A percentile compares a stretch with the other conserved stretches of the same genome.
These are phyloP conservation scores for Macrosteles quadrilineatus DNA, from an alignment of 1,140 invertebrate genomes.

Conservation along the genomic window DNA sequence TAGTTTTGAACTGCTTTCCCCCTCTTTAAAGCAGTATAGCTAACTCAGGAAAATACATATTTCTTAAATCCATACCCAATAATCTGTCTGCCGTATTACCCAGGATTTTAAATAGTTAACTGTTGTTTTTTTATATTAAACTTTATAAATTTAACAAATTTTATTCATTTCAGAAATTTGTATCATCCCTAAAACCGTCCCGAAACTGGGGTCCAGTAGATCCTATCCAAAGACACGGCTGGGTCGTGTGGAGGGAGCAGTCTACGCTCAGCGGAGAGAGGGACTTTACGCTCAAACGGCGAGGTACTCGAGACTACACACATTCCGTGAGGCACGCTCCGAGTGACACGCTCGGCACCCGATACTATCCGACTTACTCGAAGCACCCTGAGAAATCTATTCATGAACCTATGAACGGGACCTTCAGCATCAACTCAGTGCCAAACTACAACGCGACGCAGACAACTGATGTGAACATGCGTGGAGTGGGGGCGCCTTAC, in stretches of 20 bases:
- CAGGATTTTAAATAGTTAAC: too few relatives aligned
- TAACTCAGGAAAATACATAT: too few relatives aligned
- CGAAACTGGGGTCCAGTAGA: slow-evolving; percentile 63
- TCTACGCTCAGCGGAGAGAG: slow-evolving; percentile 51
- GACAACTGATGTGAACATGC: not conserved
- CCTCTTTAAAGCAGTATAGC: too few relatives aligned
- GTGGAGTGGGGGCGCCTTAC: slow-evolving; percentile 18
- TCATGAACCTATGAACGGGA: not conserved
- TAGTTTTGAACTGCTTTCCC: too few relatives aligned
- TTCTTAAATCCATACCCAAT: too few relatives aligned
- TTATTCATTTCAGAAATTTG: slow-evolving; percentile 55
- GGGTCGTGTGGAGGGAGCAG: slow-evolving; percentile 54
- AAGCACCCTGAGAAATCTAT: not conserved
- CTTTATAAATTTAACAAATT: not conserved
- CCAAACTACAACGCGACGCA: slow-evolving; percentile 18
- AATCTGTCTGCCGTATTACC: too few relatives aligned
- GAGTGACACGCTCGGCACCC: slow-evolving; percentile 1
- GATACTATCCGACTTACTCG: not conserved
- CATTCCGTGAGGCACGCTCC: slow-evolving; percentile 48
- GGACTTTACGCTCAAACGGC: slow-evolving; percentile 60
- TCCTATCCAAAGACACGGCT: slow-evolving; percentile 61
- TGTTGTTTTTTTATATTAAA: too few relatives aligned
- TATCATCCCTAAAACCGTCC: slow-evolving; percentile 58
- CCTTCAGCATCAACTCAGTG: slow-evolving; percentile 14
- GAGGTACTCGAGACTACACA: slow-evolving; percentile 61